Evolutionary conservation across 2,888 invertebrate genomes (phyloP).

Genomic region (Nomada flava): DNA sequence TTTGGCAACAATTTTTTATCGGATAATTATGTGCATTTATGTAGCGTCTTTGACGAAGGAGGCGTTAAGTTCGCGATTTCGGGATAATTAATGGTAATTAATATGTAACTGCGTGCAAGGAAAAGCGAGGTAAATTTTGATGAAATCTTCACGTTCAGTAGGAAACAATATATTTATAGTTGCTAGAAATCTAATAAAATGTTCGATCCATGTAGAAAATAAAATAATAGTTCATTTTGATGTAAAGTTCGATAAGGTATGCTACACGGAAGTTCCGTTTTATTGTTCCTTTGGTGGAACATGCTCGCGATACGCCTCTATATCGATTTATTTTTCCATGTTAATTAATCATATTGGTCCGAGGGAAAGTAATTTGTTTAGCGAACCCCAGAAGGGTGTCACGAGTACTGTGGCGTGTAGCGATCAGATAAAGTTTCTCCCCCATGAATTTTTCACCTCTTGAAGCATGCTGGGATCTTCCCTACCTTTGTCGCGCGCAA

Average conservation of each 20-base stretch:
- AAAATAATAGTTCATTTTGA: not conserved
- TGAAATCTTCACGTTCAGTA: not conserved
- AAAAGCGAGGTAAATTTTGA: too few relatives aligned
- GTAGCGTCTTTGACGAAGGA: too few relatives aligned
- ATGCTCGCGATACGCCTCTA: not conserved
- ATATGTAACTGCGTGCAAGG: too few relatives aligned
- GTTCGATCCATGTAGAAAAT: too few relatives aligned
- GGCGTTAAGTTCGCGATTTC: too few relatives aligned
- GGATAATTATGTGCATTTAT: too few relatives aligned
- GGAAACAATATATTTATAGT: not conserved
- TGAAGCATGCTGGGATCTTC: constrained; percentile 9
- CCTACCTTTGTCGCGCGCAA: constrained; percentile 19
- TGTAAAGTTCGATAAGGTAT: not conserved
- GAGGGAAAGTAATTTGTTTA: constrained; percentile 48
- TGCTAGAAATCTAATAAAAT: not conserved
- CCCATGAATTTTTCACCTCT: constrained; percentile 34
- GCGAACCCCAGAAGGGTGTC: constrained; percentile 40
- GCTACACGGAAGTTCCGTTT: not conserved
- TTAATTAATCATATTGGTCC: constrained; percentile 55
- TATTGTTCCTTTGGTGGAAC: not conserved
- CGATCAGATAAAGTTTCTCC: constrained; percentile 55
- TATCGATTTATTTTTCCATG: constrained; percentile 38
- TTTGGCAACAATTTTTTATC: too few relatives aligned
- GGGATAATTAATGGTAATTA: too few relatives aligned
- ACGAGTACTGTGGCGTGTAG: constrained; percentile 26